Evolutionary conservation across 1,140 invertebrate genomes (phyloP), one percentile per base, ranked within the genome.

Genomic region (Habropoda laboriosa): DNA sequence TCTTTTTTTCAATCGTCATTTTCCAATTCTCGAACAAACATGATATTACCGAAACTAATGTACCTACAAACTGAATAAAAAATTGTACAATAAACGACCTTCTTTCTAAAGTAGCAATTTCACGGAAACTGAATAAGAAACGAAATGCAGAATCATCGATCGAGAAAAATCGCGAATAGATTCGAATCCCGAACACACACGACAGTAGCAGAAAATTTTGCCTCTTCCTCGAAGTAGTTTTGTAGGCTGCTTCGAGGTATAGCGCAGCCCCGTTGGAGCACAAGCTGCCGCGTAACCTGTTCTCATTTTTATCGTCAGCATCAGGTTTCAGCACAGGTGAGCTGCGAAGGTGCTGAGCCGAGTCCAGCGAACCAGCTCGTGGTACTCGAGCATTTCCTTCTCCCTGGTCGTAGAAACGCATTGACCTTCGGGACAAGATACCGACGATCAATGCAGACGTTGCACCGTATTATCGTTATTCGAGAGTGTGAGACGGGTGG

Each of bases 281-380:
- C 68, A 78, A 67, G 81, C 85, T 87, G 88, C 82, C 72, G 86
- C 87, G 90, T 91, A 92, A 93, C 92, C 92, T 91, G 92, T 93
- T 92, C 89, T 90, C 87, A 92, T 93, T 93, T 93, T 93, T 93
- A 91, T 92, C 89, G 90, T 89, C 86, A 80, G 85, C 88, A 86
- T 91, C 90, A 88, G 87, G 91, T 92, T 92, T 91, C 87, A 89
- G 80, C 83, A 86, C 91, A 93, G 91, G 91, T 92, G 91, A 92
- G 90, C 82, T 83, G 83, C 81, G 81, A 78, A 87, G 80, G 85
- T 86, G 81, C 85, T 57, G 86, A 82, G 81, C 81, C 86, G 73
- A 90, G 81, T 81, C 82, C 80, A 74, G 80, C 83, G 51, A 82
- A 86, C 80, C 82, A 82, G 67, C 73, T 68, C 75, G 79, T 81